A percentile compares a stretch with the other conserved stretches of the same genome.
Evolutionary conservation across 2,797 vertebrate genomes (phyloP).

Genomic region (Odontamblyopus lacepedii): DNA sequence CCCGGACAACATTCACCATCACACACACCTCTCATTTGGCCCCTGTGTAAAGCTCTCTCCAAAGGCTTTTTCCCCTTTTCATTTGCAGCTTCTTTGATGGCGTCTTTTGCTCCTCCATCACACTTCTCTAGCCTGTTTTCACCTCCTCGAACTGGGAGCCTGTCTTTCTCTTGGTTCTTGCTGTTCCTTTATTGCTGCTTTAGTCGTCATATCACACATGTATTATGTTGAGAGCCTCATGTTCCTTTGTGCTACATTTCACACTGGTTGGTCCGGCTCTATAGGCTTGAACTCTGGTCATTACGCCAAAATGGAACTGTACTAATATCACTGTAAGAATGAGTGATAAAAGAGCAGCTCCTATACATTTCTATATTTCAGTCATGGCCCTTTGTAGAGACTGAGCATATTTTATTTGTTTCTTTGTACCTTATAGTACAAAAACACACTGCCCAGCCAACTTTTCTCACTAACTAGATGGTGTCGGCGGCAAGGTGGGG

Average conservation of each 20-base stretch:
- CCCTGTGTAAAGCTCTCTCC: slow-evolving; percentile 19
- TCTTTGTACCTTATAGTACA: neutral
- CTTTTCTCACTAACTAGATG: neutral
- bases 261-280: slow-evolving; percentile 11
- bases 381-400: neutral
- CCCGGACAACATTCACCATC: slow-evolving; percentile 56
- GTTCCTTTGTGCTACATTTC: slow-evolving; percentile 35
- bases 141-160: slow-evolving; percentile 10
- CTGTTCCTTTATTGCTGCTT: slow-evolving; percentile 67
- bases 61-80: slow-evolving; percentile 29
- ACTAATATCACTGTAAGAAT: slow-evolving; percentile 7
- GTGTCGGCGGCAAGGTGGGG: too few species aligned
- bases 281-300: slow-evolving; percentile 21
- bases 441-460: neutral
- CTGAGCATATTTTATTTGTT: neutral
- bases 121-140: slow-evolving; percentile 44
- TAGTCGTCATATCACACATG: slow-evolving; percentile 67
- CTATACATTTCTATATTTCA: slow-evolving; percentile 27
- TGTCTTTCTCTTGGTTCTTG: slow-evolving; percentile 25
- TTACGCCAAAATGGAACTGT: neutral
- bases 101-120: slow-evolving; percentile 51
- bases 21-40: slow-evolving; percentile 40
- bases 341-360: slow-evolving; percentile 4
- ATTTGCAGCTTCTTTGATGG: slow-evolving; percentile 40
- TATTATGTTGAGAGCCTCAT: slow-evolving; percentile 27